phyloP scores from a whole-genome alignment of 2,797 vertebrate genomes.

The Schizopygopsis pylzovi region DNA sequence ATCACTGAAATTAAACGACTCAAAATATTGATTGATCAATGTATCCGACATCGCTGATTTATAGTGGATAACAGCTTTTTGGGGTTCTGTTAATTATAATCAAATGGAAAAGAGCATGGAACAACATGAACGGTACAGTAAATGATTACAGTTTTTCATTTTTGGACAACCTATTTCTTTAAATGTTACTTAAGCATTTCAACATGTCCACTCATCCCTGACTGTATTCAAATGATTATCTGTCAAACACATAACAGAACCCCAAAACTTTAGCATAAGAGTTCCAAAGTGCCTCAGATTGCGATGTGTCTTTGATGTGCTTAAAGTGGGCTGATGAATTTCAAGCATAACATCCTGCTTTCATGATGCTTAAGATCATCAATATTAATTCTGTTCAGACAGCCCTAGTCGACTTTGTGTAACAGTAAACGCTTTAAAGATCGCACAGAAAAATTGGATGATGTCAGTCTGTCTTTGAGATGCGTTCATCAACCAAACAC shows the following conservation, averaged over 20 bases:
- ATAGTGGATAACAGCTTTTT: neutral
- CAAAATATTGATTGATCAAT: neutral
- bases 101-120: neutral
- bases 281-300: constrained; percentile 26
- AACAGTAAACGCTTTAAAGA: constrained; percentile 69
- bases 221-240: constrained; percentile 21
- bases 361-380: constrained; percentile 68
- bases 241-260: constrained; percentile 19
- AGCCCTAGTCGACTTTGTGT: constrained; percentile 69
- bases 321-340: constrained; percentile 66
- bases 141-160: neutral
- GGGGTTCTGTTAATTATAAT: neutral
- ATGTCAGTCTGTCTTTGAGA: constrained; percentile 63
- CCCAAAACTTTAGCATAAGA: constrained; percentile 42
- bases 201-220: constrained; percentile 25
- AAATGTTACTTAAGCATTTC: constrained; percentile 4
- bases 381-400: constrained; percentile 76
- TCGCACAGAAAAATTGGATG: constrained; percentile 67
- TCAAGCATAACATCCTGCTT: constrained; percentile 68
- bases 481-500: constrained; percentile 62
- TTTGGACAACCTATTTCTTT: neutral
- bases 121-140: neutral
- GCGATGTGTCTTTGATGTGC: constrained; percentile 43
- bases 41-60: neutral
- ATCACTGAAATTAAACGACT: neutral